phyloP scores from a whole-genome alignment of 2,888 invertebrate species.

The Drosophila picticornis region DNA sequence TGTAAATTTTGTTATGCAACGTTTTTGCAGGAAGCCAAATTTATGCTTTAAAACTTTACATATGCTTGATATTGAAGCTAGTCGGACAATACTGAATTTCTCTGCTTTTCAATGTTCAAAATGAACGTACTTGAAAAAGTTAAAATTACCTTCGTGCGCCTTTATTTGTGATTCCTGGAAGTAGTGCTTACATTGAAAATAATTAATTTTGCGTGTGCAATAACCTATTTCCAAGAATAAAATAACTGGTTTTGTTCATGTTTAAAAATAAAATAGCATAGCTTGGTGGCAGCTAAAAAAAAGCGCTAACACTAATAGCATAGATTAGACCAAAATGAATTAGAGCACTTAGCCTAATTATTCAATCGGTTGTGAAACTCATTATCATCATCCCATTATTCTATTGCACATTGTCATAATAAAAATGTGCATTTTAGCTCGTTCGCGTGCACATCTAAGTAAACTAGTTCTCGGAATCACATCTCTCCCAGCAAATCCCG shows the following conservation, averaged over 20 bases:
- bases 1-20: neutral
- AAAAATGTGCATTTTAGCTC: neutral
- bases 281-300: neutral
- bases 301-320: neutral
- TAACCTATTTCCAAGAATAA: neutral
- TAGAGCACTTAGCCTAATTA: neutral
- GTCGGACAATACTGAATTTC: neutral
- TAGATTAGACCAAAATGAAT: neutral
- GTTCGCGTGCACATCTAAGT: neutral
- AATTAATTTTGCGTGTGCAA: neutral
- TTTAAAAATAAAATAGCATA: neutral
- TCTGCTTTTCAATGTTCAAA: neutral
- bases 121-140: neutral
- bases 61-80: neutral
- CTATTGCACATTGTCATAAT: conserved; percentile 4
- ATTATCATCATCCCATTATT: neutral
- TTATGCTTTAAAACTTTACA: neutral
- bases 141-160: neutral
- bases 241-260: neutral
- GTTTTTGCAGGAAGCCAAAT: neutral
- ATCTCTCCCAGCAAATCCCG: neutral
- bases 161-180: neutral
- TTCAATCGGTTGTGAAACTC: neutral
- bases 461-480: neutral
- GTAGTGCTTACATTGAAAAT: no score